Evolutionary conservation across 2,888 invertebrate genomes (phyloP), one percentile per base, ranked within the genome.

Genomic region (Poecilus cupreus): DNA sequence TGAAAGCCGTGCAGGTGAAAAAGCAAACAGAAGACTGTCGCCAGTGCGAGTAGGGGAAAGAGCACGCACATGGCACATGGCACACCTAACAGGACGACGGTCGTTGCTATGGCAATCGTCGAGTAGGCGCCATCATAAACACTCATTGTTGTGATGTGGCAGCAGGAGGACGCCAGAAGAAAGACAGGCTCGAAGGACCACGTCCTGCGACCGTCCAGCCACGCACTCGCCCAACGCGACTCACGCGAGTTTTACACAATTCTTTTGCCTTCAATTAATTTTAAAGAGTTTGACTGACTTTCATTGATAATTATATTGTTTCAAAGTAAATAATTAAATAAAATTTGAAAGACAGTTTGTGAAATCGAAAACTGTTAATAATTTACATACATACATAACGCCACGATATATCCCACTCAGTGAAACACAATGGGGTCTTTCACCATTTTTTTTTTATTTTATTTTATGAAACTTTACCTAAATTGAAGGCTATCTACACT

Each of bases 71-170:
- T 87, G 87, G 82, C 83, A 68, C 10, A 16, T 72, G 43, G 72
- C 24, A 70, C 87, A 87, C 87, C 87, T 86, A 85, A 85, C 85
- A 84, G 85, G 84, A 86, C 86, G 87, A 86, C 86, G 87, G 85
- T 86, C 87, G 89, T 89, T 89, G 88, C 89, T 86, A 89, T 89
- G 89, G 86, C 87, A 87, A 89, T 89, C 87, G 89, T 88, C 89
- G 88, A 88, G 88, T 88, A 89, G 89, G 89, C 89, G 89, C 89
- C 89, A 89, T 89, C 89, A 89, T 89, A 89, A 89, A 89, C 89
- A 89, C 88, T 89, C 89, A 89, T 89, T 89, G 89, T 89, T 88
- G 89, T 88, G 89, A 88, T 88, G 88, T 88, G 87, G 88, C 87
- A 85, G 86, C 85, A 86, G 81, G 78, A 86, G 81, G 74, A 85